Conservation (phyloP, 2,113 vertebrate genomes). For the Sylvilagus bachmani region DNA sequence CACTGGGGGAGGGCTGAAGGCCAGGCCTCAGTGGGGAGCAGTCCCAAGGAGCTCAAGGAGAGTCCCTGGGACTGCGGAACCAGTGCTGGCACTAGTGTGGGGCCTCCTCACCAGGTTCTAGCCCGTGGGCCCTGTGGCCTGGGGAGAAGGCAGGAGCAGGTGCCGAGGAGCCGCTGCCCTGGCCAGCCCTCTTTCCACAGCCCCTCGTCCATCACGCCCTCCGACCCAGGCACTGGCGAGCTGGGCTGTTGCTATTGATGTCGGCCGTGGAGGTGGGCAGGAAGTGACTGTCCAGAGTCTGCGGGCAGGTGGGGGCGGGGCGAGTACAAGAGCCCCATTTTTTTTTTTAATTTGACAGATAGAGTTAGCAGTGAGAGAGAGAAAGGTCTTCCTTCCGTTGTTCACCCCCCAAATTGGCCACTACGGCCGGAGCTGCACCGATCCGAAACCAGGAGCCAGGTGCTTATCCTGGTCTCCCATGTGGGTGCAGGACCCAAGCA, state of each 20-base stretch:
- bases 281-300: slow-evolving; percentile 1
- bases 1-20: neutral
- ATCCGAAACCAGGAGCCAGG: too few relatives aligned
- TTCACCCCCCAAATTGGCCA: too few relatives aligned
- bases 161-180: neutral
- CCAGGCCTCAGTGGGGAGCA: neutral
- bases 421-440: too few relatives aligned
- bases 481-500: too few relatives aligned
- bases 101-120: neutral
- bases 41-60: neutral
- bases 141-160: neutral
- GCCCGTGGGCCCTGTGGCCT: neutral
- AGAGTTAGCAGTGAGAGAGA: too few relatives aligned
- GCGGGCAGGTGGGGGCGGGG: neutral
- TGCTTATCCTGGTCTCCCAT: too few relatives aligned
- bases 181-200: neutral
- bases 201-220: neutral
- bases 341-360: too few relatives aligned
- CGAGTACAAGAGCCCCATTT: neutral
- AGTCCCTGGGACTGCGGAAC: neutral
- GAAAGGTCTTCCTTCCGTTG: too few relatives aligned
- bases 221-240: neutral
- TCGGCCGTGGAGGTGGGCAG: neutral
- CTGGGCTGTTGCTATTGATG: neutral
- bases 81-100: neutral